A percentile compares a stretch with the other conserved stretches of the same genome.
Evolutionary conservation across 2,888 invertebrate species (phyloP).

Genomic region (Lepidocyrtinus sp.): DNA sequence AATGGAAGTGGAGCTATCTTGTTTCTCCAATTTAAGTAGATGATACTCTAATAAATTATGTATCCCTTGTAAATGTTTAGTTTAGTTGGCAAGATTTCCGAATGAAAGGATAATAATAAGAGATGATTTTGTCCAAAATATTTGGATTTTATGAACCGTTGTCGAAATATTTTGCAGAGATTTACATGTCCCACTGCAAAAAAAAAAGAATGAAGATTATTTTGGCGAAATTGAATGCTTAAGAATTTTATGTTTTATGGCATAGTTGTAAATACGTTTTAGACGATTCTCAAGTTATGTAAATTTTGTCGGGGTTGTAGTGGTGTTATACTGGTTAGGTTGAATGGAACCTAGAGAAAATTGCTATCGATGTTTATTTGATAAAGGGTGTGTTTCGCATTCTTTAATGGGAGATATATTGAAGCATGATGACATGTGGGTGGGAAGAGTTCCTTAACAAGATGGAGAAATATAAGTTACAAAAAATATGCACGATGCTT

Average conservation of each 20-base stretch:
- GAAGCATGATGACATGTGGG: slow-evolving; percentile 13
- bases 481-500: too few species aligned
- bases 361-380: slow-evolving; percentile 22
- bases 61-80: too few species aligned
- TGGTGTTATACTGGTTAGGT: too few species aligned
- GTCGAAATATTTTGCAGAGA: too few species aligned
- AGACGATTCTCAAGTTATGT: neutral
- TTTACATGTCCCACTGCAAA: too few species aligned
- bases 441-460: neutral
- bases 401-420: slow-evolving; percentile 24
- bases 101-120: too few species aligned
- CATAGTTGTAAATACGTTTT: neutral
- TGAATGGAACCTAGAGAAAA: too few species aligned
- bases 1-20: neutral
- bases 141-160: too few species aligned
- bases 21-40: neutral
- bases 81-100: neutral
- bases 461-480: slow-evolving; percentile 71
- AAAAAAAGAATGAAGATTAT: too few species aligned
- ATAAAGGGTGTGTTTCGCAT: slow-evolving; percentile 39
- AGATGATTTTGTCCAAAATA: neutral
- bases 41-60: too few species aligned
- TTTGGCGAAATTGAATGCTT: too few species aligned
- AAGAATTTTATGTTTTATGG: neutral
- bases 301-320: too few species aligned